Evolutionary conservation across 2,113 vertebrate genomes (phyloP).

Genomic region (Plectropomus leopardus): DNA sequence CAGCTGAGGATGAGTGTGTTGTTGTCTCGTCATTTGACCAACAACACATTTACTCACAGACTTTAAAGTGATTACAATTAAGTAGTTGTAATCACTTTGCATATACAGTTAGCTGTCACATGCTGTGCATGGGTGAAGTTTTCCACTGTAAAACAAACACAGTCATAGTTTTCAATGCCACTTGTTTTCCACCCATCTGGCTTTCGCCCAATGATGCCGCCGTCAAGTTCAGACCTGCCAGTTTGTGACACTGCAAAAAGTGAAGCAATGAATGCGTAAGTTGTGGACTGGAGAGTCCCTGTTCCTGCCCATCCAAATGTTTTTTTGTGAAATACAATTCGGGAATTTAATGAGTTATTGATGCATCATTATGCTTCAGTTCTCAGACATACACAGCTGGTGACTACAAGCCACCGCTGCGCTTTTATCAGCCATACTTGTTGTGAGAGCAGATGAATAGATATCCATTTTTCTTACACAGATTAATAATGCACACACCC

Average conservation of each 20-base stretch:
- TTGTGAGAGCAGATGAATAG: conserved; percentile 53
- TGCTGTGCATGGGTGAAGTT: background rate
- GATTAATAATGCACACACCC: conserved; percentile 47
- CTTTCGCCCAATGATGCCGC: background rate
- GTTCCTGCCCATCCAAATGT: conserved; percentile 47
- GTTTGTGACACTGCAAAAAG: conserved; percentile 40
- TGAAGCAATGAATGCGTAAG: conserved; percentile 47
- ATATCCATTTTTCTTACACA: conserved; percentile 30
- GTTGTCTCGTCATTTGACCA: background rate
- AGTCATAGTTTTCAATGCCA: background rate
- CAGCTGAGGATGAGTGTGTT: conserved; percentile 23
- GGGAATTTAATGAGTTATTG: conserved; percentile 45
- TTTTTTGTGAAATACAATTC: conserved; percentile 56
- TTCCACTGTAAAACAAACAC: background rate
- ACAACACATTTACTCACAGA: conserved; percentile 1
- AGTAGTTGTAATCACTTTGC: background rate
- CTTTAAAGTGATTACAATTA: background rate
- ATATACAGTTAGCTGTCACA: background rate
- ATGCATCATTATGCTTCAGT: conserved; percentile 52
- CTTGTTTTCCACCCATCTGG: conserved; percentile 23
- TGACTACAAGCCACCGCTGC: conserved; percentile 34
- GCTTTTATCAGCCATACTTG: conserved; percentile 52
- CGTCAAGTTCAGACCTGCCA: conserved; percentile 73
- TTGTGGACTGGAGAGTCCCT: conserved; percentile 19
- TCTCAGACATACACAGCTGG: conserved; percentile 51